These are phyloP conservation scores for Lucifuga dentata DNA, from an alignment of 2,113 vertebrate species.

Conservation along the genomic window DNA sequence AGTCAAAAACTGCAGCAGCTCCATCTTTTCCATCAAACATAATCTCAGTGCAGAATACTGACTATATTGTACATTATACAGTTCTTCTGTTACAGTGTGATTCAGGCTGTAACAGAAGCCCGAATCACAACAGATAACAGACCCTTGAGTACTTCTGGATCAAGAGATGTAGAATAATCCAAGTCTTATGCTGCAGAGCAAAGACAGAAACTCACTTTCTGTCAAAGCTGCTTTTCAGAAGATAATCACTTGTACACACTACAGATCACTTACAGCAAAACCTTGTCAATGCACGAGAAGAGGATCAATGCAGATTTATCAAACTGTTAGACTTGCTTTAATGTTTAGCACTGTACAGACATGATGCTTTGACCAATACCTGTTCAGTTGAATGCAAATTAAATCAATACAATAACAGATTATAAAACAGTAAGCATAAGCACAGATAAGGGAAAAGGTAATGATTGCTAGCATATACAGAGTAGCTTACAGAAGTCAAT, in stretches of 20 bases:
- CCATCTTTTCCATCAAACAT: not conserved
- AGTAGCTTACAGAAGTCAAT: constrained; percentile 9
- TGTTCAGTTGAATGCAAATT: constrained; percentile 3
- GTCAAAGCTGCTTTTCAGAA: too few relatives aligned
- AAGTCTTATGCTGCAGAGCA: not conserved
- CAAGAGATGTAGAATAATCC: too few relatives aligned
- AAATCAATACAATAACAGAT: constrained; percentile 41
- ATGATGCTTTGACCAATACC: constrained; percentile 32
- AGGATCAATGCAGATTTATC: constrained; percentile 29
- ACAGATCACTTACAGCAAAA: not conserved
- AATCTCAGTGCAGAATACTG: not conserved
- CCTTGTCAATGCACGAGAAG: constrained; percentile 5
- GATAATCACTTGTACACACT: not conserved
- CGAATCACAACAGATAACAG: too few relatives aligned
- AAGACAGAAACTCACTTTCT: not conserved
- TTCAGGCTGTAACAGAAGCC: too few relatives aligned
- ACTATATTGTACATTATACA: not conserved
- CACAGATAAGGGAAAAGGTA: constrained; percentile 17
- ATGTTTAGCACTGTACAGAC: constrained; percentile 46
- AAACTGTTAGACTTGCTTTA: constrained; percentile 52
- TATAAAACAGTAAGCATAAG: constrained; percentile 14
- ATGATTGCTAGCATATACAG: constrained; percentile 7
- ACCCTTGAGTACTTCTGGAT: too few relatives aligned
- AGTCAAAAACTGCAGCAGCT: constrained; percentile 3
- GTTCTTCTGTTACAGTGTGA: not conserved